Base-by-base conservation (phyloP, 2,797 vertebrate species). In the Bufotes viridis region DNA sequence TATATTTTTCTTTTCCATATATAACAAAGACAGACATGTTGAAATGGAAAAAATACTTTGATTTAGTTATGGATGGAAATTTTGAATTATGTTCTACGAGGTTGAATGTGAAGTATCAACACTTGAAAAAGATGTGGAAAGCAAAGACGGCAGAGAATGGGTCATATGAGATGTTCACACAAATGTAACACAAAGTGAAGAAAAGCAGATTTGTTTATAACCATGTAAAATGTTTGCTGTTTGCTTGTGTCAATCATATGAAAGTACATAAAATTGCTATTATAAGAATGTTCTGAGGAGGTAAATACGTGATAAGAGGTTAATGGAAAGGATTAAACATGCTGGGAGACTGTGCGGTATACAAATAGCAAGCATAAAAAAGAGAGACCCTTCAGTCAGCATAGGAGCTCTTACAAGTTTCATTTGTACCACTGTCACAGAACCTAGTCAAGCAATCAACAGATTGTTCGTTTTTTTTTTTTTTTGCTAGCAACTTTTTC, bases 21-120 rank as follows among this genome's bases (percentile, higher is more conserved):
- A 34, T 63, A 51, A 76, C 29, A 61, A 76, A 51, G 13, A 49
- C 42, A 42, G 7, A 26, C 79, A 84, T 24, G 58, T 24, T 61
- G 49, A 69, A 14, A 78, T 34, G 75, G 24, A 29, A 63, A 24
- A 79, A 86, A 86, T 78, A 60, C 75, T 78, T 86, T 86, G 58
- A 78, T 85, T 65, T 67, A 11, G 18, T 55, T 67, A 63, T 55
- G 49, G n/a, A 51, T 29, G 29, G 29, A 18, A 78, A 55, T 67
- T 5, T 53, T 14, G 60, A 65, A 79, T 65, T 34, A 65, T 67
- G 42, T 29, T 57, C 49, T 20, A 57, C n/a, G 18, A 67, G 60
- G 58, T 58, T 78, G 60, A 49, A 86, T 67, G 34, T 67, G 49
- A 65, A 79, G 61, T 34, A 55, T 65, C 75, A 86, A 79, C 61